These are phyloP conservation scores for Machimus rusticus DNA, from an alignment of 2,888 invertebrate species.

Conservation along the genomic window DNA sequence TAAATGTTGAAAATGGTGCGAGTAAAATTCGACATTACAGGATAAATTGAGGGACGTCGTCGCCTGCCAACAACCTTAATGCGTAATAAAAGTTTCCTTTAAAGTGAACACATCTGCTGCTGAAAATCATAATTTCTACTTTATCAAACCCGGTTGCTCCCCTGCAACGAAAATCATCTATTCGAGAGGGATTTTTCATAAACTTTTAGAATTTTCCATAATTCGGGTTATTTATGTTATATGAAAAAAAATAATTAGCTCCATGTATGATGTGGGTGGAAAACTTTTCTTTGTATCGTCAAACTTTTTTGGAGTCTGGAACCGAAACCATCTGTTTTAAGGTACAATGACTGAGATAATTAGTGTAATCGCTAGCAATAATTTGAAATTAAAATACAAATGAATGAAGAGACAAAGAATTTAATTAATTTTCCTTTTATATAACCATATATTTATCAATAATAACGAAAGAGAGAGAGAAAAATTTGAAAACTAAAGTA, in stretches of 20 bases:
- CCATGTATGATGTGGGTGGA: not conserved
- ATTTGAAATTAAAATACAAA: not conserved
- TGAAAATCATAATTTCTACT: not conserved
- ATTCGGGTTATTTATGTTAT: not conserved
- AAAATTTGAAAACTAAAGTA: not conserved
- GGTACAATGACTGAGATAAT: not conserved
- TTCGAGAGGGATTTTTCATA: not conserved
- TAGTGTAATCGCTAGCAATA: not conserved
- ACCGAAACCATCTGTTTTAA: not conserved
- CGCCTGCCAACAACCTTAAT: not conserved
- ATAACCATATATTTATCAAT: not conserved
- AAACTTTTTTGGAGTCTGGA: not conserved
- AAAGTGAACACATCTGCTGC: conserved; percentile 9
- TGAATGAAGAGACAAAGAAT: not conserved
- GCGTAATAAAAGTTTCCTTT: not conserved
- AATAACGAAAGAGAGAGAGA: not conserved
- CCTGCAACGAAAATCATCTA: not conserved
- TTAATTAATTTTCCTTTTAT: not conserved
- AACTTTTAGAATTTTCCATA: not conserved
- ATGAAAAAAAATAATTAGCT: not conserved
- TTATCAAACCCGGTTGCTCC: not conserved
- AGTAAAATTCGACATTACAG: not conserved
- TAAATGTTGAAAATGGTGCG: conserved; percentile 6
- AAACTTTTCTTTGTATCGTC: not conserved
- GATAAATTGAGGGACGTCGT: not conserved